Base-by-base conservation (phyloP, 2,113 vertebrate species). In the Hydrolagus affinis region DNA sequence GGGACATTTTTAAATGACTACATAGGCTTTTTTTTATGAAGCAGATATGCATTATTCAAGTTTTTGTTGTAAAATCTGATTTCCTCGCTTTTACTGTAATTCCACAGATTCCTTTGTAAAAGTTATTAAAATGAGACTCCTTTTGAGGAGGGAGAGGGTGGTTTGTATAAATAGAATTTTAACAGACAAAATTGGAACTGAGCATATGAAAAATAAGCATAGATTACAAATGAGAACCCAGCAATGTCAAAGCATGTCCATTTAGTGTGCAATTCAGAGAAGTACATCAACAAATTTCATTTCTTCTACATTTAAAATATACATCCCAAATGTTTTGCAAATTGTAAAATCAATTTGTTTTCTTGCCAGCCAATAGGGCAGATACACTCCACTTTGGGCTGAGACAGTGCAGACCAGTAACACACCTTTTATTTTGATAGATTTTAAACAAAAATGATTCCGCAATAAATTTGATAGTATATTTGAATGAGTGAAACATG, bases 1-100 rank as follows among this genome's bases (percentile, higher is more conserved):
- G 87, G 77, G 91, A 92, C 93, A 90, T 92, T 92, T 90, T 90
- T 93, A 92, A 91, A 91, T 90, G 90, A 88, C 92, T 89, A 89
- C 87, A 77, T 44, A 72, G 89, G 87, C 86, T 90, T 89, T 90
- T n/a, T 93, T 92, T 90, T 91, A 87, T 90, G 88, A 88, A 90
- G 89, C 86, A 86, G 87, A 88, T 87, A 10, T 88, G 86, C 89
- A 89, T 91, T 91, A 88, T 91, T 91, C 90, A 91, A 89, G 23
- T 66, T 30, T 21, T 8, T 80, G 6, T 80, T 12, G 10, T 90
- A 90, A 91, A 90, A 28, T 87, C 86, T 88, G 73, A 77, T 87
- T 86, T 88, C 88, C 70, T 90, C 86, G 88, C 85, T 86, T 86
- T 89, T 88, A 88, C 86, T 87, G 89, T 89, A 28, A 83, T 68